phyloP scores from a whole-genome alignment of 1,140 invertebrate genomes.

The Onthophagus taurus region DNA sequence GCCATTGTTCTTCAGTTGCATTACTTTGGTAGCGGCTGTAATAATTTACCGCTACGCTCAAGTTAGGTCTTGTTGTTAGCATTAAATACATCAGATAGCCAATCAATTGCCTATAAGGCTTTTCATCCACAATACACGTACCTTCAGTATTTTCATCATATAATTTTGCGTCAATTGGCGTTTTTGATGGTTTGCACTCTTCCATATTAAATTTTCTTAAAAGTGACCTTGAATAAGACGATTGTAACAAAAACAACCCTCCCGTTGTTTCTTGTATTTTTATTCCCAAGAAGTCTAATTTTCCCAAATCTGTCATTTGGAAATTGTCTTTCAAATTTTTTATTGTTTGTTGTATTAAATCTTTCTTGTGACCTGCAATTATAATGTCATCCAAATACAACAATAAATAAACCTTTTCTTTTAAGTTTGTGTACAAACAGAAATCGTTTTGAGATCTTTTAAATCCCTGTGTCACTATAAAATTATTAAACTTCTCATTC shows the following conservation, averaged over 20 bases:
- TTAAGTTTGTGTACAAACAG: neutral
- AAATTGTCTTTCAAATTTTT: neutral
- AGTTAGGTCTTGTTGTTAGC: constrained; percentile 4
- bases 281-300: constrained; percentile 3
- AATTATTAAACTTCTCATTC: neutral
- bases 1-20: constrained; percentile 1
- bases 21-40: constrained; percentile 2
- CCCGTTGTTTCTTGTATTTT: neutral
- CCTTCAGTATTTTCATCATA: too few relatives aligned
- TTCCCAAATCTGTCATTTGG: constrained; percentile 3
- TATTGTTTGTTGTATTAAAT: neutral
- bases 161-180: constrained; percentile 2
- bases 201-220: neutral
- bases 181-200: constrained; percentile 1
- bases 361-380: neutral
- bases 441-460: neutral
- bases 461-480: constrained; percentile 3
- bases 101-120: constrained; percentile 7
- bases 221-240: too few relatives aligned
- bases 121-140: neutral
- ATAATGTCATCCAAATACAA: constrained; percentile 1
- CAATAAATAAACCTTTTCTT: neutral
- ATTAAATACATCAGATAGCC: constrained; percentile 8
- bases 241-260: too few relatives aligned
- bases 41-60: constrained; percentile 2